phyloP scores from a whole-genome alignment of 2,797 vertebrate species.

The Brachymystax lenok region DNA sequence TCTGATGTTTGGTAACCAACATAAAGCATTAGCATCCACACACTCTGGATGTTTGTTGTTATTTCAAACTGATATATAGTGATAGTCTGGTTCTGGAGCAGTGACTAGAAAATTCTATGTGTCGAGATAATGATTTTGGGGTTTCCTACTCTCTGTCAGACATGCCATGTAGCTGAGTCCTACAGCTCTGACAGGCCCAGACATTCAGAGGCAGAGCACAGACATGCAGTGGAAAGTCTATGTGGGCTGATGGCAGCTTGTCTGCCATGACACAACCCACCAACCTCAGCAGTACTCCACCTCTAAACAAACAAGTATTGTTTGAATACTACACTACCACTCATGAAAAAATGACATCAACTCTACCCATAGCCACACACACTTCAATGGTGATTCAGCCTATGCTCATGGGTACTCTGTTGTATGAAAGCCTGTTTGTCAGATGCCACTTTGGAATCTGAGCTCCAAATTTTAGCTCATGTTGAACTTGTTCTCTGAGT shows the following conservation, averaged over 20 bases:
- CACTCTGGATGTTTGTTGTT: background rate
- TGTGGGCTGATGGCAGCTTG: background rate
- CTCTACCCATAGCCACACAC: background rate
- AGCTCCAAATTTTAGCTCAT: background rate
- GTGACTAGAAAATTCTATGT: background rate
- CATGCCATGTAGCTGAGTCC: background rate
- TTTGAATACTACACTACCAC: constrained; percentile 47
- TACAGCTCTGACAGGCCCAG: constrained; percentile 2
- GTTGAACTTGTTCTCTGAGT: background rate
- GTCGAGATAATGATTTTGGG: background rate
- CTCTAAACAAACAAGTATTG: background rate
- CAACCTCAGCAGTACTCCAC: background rate
- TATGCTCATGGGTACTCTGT: background rate
- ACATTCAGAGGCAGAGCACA: background rate
- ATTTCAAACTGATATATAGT: background rate
- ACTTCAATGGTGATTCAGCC: background rate
- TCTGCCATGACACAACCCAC: background rate
- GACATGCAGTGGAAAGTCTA: constrained; percentile 16
- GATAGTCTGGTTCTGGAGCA: background rate
- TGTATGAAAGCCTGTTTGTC: background rate
- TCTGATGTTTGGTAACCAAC: background rate
- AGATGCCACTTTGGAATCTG: background rate
- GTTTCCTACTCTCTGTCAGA: background rate
- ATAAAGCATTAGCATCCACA: background rate
- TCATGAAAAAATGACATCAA: constrained; percentile 58